Percentiles rank a stretch among this genome's conserved stretches.
Evolutionary conservation across 2,797 vertebrate genomes (phyloP).

Genomic region (Champsocephalus esox): DNA sequence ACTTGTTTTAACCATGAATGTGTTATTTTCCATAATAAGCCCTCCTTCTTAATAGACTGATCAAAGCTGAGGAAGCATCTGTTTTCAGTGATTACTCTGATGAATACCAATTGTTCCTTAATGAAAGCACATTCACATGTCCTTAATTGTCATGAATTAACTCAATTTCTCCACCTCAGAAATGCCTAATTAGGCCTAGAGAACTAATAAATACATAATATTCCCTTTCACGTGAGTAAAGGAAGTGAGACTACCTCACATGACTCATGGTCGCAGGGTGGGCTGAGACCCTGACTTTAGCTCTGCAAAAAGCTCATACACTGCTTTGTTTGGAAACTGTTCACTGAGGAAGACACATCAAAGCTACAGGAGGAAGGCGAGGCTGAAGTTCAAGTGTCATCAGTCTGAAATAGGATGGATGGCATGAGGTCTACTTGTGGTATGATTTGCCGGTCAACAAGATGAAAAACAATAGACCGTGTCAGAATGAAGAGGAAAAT

Average conservation of each 20-base stretch:
- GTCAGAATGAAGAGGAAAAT: conserved; percentile 5
- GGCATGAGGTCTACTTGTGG: conserved; percentile 10
- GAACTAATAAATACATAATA: conserved; percentile 2
- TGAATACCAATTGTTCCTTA: conserved; percentile 41
- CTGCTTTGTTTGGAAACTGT: background rate
- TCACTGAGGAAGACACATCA: conserved; percentile 10
- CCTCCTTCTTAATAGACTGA: conserved; percentile 35
- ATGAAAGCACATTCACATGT: conserved; percentile 42
- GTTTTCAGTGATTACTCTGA: conserved; percentile 44
- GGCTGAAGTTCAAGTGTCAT: conserved; percentile 4
- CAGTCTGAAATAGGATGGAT: conserved; percentile 1
- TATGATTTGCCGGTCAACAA: conserved; percentile 9
- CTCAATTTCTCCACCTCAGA: conserved; percentile 4
- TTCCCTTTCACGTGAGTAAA: conserved; percentile 15
- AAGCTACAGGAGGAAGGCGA: conserved; percentile 1
- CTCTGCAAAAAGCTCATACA: background rate
- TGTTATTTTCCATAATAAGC: conserved; percentile 19
- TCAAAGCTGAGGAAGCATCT: conserved; percentile 50
- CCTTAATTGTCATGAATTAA: conserved; percentile 38
- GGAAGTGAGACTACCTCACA: background rate
- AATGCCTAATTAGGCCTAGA: conserved; percentile 29
- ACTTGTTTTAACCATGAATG: conserved; percentile 20
- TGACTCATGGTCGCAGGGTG: background rate
- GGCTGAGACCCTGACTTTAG: background rate
- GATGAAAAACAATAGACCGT: background rate